phyloP scores from a whole-genome alignment of 2,888 invertebrate species.

The Diarsia brunnea region DNA sequence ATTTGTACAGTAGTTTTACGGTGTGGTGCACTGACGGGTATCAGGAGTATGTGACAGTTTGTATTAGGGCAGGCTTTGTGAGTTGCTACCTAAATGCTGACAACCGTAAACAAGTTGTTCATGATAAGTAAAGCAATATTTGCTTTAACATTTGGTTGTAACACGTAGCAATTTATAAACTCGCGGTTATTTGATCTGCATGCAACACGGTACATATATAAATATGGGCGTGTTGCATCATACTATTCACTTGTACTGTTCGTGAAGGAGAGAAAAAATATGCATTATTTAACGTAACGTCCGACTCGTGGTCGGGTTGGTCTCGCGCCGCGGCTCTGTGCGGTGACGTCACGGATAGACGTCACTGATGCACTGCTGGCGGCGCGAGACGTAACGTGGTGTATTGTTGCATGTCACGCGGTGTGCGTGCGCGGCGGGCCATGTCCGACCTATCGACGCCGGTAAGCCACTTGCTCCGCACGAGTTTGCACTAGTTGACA shows the following conservation, averaged over 20 bases:
- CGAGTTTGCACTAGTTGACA: slow-evolving; percentile 74
- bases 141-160: background rate
- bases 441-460: slow-evolving; percentile 70
- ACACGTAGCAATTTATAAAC: slow-evolving; percentile 23
- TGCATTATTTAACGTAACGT: slow-evolving; percentile 82
- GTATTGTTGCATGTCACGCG: slow-evolving; percentile 74
- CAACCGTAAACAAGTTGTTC: background rate
- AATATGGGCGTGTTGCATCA: slow-evolving; percentile 19
- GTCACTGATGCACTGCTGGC: background rate
- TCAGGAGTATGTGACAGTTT: slow-evolving; percentile 1
- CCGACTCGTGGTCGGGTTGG: slow-evolving; percentile 52
- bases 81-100: slow-evolving; percentile 38
- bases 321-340: background rate
- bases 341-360: slow-evolving; percentile 5
- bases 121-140: background rate
- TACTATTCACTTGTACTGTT: slow-evolving; percentile 26
- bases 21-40: slow-evolving; percentile 58
- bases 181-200: slow-evolving; percentile 12
- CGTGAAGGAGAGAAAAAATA: slow-evolving; percentile 82
- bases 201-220: slow-evolving; percentile 20
- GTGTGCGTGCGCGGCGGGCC: slow-evolving; percentile 71
- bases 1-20: slow-evolving; percentile 42
- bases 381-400: slow-evolving; percentile 24
- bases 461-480: slow-evolving; percentile 81
- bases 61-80: slow-evolving; percentile 32